These are phyloP conservation scores for Natator depressus DNA, from an alignment of 2,113 vertebrate genomes.

Conservation along the genomic window DNA sequence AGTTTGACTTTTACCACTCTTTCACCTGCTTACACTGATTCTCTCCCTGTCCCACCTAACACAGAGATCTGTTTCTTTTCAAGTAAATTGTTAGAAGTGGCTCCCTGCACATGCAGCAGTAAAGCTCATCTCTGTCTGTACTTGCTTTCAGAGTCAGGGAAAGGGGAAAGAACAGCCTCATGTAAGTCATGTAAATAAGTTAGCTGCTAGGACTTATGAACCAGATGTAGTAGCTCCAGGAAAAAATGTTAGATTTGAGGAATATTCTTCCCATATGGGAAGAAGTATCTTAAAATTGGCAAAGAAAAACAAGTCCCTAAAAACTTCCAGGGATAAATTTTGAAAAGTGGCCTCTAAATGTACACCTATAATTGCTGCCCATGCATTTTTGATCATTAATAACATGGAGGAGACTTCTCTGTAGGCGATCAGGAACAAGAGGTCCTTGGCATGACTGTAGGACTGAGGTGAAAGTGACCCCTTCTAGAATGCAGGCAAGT, in stretches of 20 bases:
- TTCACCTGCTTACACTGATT: not conserved
- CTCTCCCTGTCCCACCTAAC: slow-evolving; percentile 41
- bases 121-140: slow-evolving; percentile 44
- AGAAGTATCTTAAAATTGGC: slow-evolving; percentile 66
- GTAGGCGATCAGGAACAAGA: slow-evolving; percentile 62
- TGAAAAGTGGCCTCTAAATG: slow-evolving; percentile 63
- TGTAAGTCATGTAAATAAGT: slow-evolving; percentile 72
- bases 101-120: slow-evolving; percentile 24
- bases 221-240: slow-evolving; percentile 19
- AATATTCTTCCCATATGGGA: slow-evolving; percentile 66
- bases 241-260: slow-evolving; percentile 72
- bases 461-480: slow-evolving; percentile 1
- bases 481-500: not conserved
- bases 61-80: slow-evolving; percentile 64
- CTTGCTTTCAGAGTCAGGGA: slow-evolving; percentile 26
- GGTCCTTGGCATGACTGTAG: slow-evolving; percentile 45
- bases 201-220: slow-evolving; percentile 39
- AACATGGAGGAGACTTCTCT: slow-evolving; percentile 60
- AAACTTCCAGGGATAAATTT: slow-evolving; percentile 61
- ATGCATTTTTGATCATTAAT: not conserved
- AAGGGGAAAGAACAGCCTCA: slow-evolving; percentile 61
- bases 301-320: slow-evolving; percentile 62
- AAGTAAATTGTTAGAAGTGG: slow-evolving; percentile 37
- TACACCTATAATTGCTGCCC: slow-evolving; percentile 43
- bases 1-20: slow-evolving; percentile 43